phyloP scores from a whole-genome alignment of 2,113 vertebrate species.

The Tympanuchus pallidicinctus region DNA sequence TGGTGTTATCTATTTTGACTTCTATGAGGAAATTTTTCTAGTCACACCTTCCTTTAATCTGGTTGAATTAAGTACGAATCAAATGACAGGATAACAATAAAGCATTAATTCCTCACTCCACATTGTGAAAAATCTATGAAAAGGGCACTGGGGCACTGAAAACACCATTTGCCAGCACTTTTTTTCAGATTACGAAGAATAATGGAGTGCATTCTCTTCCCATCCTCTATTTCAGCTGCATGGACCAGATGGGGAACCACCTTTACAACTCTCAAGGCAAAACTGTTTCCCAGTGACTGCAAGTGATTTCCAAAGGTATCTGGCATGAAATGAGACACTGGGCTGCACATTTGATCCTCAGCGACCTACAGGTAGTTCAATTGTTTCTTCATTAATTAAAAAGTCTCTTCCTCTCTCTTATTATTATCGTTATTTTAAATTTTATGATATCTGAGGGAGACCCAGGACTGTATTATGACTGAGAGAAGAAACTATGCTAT shows the following conservation, averaged over 20 bases:
- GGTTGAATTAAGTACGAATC: not conserved
- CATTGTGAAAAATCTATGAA: not conserved
- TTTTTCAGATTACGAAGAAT: not conserved
- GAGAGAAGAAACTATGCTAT: not conserved
- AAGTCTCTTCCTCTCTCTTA: fast-evolving
- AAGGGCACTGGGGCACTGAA: not conserved
- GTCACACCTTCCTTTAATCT: not conserved
- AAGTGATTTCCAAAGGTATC: not conserved
- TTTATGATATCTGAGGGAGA: not conserved
- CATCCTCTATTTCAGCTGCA: not conserved
- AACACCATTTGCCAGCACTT: not conserved
- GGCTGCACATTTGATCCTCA: not conserved
- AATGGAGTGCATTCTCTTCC: not conserved
- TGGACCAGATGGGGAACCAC: not conserved
- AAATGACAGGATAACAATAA: not conserved
- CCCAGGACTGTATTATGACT: not conserved
- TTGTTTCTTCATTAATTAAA: not conserved
- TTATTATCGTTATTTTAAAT: not conserved
- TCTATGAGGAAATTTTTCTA: not conserved
- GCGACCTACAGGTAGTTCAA: not conserved
- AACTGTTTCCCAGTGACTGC: not conserved
- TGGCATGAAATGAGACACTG: not conserved
- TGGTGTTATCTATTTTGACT: not conserved
- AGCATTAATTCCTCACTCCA: not conserved
- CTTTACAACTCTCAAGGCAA: not conserved